Conservation (phyloP, 2,797 vertebrate genomes). For the Ispidina lecontei region DNA sequence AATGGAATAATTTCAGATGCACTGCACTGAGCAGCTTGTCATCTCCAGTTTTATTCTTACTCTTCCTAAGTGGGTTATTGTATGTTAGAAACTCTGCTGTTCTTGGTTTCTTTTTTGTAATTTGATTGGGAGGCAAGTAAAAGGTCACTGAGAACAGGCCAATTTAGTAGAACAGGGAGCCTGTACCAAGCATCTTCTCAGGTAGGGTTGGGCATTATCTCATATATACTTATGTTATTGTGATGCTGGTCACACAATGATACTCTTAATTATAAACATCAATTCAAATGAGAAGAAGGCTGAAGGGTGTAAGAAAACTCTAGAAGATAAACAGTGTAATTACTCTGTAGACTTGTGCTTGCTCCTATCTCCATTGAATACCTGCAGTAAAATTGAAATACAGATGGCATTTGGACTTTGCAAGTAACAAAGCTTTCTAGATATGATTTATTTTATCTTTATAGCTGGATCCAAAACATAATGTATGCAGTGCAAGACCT, state of each 20-base stretch:
- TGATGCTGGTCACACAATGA: not conserved
- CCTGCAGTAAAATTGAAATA: not conserved
- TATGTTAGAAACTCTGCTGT: not conserved
- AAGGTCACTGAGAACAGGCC: not conserved
- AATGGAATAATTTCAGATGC: not conserved
- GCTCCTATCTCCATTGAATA: not conserved
- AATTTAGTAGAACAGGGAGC: not conserved
- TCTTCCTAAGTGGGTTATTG: not conserved
- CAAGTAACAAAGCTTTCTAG: not conserved
- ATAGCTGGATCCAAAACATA: not conserved
- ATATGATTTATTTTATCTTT: not conserved
- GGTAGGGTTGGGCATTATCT: not conserved
- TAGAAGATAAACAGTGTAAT: not conserved
- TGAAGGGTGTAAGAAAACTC: not conserved
- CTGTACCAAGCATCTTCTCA: not conserved
- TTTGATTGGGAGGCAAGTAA: not conserved
- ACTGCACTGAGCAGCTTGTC: not conserved
- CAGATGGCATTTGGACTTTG: not conserved
- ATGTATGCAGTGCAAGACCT: not conserved
- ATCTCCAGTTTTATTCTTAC: not conserved
- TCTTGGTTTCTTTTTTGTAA: not conserved
- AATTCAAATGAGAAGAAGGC: not conserved
- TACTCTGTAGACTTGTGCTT: not conserved
- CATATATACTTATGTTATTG: not conserved
- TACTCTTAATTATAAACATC: not conserved